Percentiles rank a stretch among this genome's conserved stretches.
These are phyloP conservation scores for Sphaerophoria taeniata DNA, from an alignment of 2,888 invertebrate genomes.

Conservation along the genomic window DNA sequence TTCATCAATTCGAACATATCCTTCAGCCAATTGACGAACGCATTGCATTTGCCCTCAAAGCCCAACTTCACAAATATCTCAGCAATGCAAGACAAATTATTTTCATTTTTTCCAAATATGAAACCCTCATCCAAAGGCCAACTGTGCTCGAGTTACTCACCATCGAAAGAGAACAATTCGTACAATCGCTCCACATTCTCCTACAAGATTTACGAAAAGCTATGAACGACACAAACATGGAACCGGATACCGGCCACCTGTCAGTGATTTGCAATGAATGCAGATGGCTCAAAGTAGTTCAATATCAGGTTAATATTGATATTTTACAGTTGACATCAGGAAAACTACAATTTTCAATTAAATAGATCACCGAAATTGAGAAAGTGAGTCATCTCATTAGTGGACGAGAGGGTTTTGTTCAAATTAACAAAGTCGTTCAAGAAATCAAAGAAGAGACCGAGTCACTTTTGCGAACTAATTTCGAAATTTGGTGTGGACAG, in stretches of 20 bases:
- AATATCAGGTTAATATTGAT: slow-evolving; percentile 79
- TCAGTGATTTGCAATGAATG: slow-evolving; percentile 82
- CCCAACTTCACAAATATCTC: slow-evolving; percentile 80
- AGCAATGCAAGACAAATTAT: slow-evolving; percentile 85
- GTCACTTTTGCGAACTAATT: slow-evolving; percentile 81
- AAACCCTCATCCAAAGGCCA: slow-evolving; percentile 91
- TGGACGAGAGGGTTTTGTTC: slow-evolving; percentile 81
- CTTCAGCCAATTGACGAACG: slow-evolving; percentile 82
- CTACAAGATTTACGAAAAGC: slow-evolving; percentile 83
- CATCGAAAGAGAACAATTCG: slow-evolving; percentile 91
- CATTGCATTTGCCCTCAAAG: slow-evolving; percentile 81
- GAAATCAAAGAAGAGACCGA: slow-evolving; percentile 82
- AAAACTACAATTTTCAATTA: background rate
- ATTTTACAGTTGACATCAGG: background rate
- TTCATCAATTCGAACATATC: slow-evolving; percentile 81
- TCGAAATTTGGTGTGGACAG: slow-evolving; percentile 82
- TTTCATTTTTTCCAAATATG: slow-evolving; percentile 95
- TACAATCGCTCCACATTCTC: slow-evolving; percentile 87
- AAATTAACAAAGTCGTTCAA: slow-evolving; percentile 81
- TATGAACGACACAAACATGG: slow-evolving; percentile 82
- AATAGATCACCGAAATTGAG: slow-evolving; percentile 81
- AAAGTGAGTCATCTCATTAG: slow-evolving; percentile 81
- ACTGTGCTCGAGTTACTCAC: slow-evolving; percentile 87
- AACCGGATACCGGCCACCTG: slow-evolving; percentile 81
- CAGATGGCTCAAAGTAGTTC: slow-evolving; percentile 82